phyloP scores from a whole-genome alignment of 2,888 invertebrate species.

The Drosophila quinaria region DNA sequence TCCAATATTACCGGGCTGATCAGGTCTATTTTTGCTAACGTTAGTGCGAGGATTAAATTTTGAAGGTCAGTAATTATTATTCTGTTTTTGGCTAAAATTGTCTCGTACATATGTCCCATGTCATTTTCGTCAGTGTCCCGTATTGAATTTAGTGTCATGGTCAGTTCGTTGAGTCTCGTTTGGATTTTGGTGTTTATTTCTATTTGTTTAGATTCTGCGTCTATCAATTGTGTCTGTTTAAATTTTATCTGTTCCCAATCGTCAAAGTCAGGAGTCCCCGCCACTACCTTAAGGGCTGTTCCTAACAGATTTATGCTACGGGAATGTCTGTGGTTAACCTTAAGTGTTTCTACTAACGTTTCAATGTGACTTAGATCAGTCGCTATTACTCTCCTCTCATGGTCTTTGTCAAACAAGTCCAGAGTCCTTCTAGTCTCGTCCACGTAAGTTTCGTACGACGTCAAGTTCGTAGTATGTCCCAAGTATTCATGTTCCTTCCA shows the following conservation, averaged over 20 bases:
- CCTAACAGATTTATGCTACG: slow-evolving; percentile 16
- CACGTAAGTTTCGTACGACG: slow-evolving; percentile 13
- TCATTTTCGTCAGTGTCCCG: not conserved
- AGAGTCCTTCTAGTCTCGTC: slow-evolving; percentile 14
- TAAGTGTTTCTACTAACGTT: slow-evolving; percentile 12
- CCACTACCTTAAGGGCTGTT: slow-evolving; percentile 11
- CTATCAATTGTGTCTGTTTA: slow-evolving; percentile 17
- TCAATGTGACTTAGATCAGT: too few relatives aligned
- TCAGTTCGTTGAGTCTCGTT: slow-evolving; percentile 8
- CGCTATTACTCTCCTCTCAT: not conserved
- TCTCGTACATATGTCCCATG: not conserved
- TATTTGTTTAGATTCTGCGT: slow-evolving; percentile 12
- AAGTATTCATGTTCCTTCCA: slow-evolving; percentile 29
- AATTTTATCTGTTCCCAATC: slow-evolving; percentile 15
- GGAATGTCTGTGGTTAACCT: slow-evolving; percentile 10
- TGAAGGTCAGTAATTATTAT: too few relatives aligned
- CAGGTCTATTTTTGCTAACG: too few relatives aligned
- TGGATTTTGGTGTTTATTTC: slow-evolving; percentile 17
- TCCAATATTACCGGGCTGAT: too few relatives aligned
- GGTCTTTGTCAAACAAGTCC: slow-evolving; percentile 4
- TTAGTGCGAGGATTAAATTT: too few relatives aligned
- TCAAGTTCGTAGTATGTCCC: slow-evolving; percentile 22
- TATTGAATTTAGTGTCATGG: slow-evolving; percentile 13
- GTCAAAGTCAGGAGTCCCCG: slow-evolving; percentile 18
- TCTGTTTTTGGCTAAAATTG: slow-evolving; percentile 3